Percentiles rank a stretch among this genome's conserved stretches.
These are phyloP conservation scores for Shinisaurus crocodilurus DNA, from an alignment of 2,113 vertebrate genomes.

Conservation along the genomic window DNA sequence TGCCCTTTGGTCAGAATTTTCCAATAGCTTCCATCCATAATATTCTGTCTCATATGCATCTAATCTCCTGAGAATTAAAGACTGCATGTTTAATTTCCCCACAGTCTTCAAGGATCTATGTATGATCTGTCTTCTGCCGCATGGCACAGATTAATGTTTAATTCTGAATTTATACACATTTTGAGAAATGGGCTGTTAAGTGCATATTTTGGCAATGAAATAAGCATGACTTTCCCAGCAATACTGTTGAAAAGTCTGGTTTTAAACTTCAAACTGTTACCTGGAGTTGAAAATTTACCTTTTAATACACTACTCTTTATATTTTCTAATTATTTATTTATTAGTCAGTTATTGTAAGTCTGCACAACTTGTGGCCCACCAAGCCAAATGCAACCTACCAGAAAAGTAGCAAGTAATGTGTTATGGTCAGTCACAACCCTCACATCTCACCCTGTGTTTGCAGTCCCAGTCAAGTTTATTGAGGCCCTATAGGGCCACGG, in stretches of 20 bases:
- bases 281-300: not conserved
- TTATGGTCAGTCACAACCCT: not conserved
- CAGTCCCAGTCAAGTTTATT: not conserved
- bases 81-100: not conserved
- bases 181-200: not conserved
- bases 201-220: not conserved
- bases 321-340: not conserved
- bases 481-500: not conserved
- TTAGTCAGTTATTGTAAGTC: not conserved
- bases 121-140: not conserved
- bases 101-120: not conserved
- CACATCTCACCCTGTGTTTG: not conserved
- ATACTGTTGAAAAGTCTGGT: no score
- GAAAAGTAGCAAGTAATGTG: not conserved
- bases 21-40: not conserved
- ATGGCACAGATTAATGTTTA: not conserved
- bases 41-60: no score
- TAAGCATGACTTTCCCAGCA: not conserved
- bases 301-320: not conserved
- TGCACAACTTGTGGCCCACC: not conserved
- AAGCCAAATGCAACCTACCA: not conserved
- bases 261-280: not conserved
- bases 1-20: not conserved
- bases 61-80: not conserved
- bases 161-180: not conserved